Conservation (phyloP, 2,113 vertebrate genomes). For the Dipodomys ordii region DNA sequence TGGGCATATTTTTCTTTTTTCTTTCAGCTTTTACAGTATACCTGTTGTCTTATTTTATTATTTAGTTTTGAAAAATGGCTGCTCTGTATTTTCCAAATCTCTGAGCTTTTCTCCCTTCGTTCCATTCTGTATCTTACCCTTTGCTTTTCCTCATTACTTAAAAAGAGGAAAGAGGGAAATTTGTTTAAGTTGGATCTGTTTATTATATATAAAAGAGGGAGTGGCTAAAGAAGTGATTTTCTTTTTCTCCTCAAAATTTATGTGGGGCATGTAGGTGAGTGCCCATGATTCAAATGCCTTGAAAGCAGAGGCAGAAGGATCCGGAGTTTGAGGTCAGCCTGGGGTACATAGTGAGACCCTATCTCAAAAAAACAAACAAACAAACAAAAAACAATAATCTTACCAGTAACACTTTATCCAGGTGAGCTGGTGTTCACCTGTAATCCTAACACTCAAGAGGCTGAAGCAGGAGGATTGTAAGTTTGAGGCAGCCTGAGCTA, state of each 20-base stretch:
- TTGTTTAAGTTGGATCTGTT: background rate
- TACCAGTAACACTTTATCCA: too few relatives aligned
- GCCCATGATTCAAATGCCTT: background rate
- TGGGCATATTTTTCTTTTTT: background rate
- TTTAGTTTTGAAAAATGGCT: constrained; percentile 29
- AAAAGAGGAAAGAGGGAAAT: background rate
- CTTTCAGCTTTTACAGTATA: background rate
- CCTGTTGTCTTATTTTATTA: background rate
- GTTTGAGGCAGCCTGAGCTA: too few relatives aligned
- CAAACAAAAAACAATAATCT: background rate
- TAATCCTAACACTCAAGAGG: background rate
- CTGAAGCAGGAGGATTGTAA: background rate
- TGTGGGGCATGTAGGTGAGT: background rate
- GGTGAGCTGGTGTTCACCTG: too few relatives aligned
- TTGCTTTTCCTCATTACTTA: background rate
- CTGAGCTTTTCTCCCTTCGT: background rate
- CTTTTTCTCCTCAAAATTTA: background rate
- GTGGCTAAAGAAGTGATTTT: background rate
- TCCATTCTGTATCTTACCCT: background rate
- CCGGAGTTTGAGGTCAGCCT: too few relatives aligned
- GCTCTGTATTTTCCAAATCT: background rate
- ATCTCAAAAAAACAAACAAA: background rate
- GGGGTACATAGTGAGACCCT: too few relatives aligned
- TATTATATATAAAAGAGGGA: background rate
- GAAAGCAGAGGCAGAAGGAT: background rate